A percentile compares a stretch with the other conserved stretches of the same genome.
Evolutionary conservation across 2,113 vertebrate species (phyloP).

Genomic region (Sturnira hondurensis): DNA sequence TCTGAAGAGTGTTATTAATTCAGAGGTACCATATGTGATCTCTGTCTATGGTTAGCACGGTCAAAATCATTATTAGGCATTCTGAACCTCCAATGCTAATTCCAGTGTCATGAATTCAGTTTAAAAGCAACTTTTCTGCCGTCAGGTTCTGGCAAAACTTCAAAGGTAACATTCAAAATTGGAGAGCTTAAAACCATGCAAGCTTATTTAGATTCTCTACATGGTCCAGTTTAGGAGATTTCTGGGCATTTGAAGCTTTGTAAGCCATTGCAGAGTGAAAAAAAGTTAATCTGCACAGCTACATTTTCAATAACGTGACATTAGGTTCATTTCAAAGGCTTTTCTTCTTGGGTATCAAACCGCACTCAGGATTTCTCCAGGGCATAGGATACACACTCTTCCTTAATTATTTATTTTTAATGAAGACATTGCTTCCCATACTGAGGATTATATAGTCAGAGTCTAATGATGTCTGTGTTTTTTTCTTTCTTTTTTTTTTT

Average conservation of each 20-base stretch:
- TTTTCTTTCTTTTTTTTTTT: neutral
- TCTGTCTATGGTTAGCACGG: slow-evolving; percentile 53
- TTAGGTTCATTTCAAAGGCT: slow-evolving; percentile 69
- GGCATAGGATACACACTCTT: neutral
- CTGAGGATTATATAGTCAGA: neutral
- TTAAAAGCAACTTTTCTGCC: slow-evolving; percentile 71
- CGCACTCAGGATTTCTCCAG: slow-evolving; percentile 42
- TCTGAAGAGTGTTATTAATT: slow-evolving; percentile 78
- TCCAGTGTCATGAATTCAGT: slow-evolving; percentile 76
- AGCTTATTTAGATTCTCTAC: slow-evolving; percentile 79
- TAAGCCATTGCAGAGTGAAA: slow-evolving; percentile 68
- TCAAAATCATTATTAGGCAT: slow-evolving; percentile 76
- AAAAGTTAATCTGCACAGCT: slow-evolving; percentile 64
- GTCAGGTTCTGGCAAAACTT: slow-evolving; percentile 77
- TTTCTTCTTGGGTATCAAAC: slow-evolving; percentile 56
- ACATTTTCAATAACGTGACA: slow-evolving; percentile 69
- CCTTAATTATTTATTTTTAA: slow-evolving; percentile 43
- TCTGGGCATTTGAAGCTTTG: slow-evolving; percentile 73
- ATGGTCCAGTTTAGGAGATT: slow-evolving; percentile 76
- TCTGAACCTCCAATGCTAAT: slow-evolving; percentile 73
- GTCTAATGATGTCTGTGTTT: neutral
- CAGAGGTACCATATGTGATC: slow-evolving; percentile 75
- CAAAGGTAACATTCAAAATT: slow-evolving; percentile 81
- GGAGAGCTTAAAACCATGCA: slow-evolving; percentile 74
- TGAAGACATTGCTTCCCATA: neutral